Percentiles rank a stretch among this genome's conserved stretches.
Conservation (phyloP, 2,888 invertebrate species). For the Eristalis tenax region DNA sequence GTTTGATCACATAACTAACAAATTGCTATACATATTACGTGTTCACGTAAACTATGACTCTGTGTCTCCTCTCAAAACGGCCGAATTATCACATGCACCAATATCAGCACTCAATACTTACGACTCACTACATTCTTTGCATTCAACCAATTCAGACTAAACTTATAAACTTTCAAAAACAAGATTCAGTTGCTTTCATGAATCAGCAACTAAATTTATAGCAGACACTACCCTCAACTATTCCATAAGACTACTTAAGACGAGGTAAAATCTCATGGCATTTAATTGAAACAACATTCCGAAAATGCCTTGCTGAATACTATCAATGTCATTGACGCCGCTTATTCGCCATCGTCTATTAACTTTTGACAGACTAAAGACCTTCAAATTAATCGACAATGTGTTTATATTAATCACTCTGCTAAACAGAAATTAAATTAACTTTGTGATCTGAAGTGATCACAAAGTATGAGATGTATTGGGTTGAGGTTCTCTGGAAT, state of each 20-base stretch:
- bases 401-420: conserved; percentile 19
- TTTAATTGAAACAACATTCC: conserved; percentile 3
- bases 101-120: no score
- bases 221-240: neutral
- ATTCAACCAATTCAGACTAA: no score
- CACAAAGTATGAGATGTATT: neutral
- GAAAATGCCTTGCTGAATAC: neutral
- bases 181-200: neutral
- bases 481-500: neutral
- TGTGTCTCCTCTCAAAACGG: no score
- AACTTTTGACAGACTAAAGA: conserved; percentile 38
- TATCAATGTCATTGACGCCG: conserved; percentile 18
- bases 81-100: no score
- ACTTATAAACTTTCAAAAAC: neutral
- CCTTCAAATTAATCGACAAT: conserved; percentile 44
- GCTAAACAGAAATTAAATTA: conserved; percentile 25
- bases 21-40: no score
- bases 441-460: neutral
- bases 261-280: neutral
- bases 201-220: neutral
- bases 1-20: no score
- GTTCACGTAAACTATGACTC: no score
- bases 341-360: conserved; percentile 26
- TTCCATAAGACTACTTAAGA: neutral
- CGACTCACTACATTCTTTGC: no score